A percentile compares a stretch with the other conserved stretches of the same genome.
Evolutionary conservation across 1,140 invertebrate species (phyloP).

Genomic region (Drosophila chauvacae): DNA sequence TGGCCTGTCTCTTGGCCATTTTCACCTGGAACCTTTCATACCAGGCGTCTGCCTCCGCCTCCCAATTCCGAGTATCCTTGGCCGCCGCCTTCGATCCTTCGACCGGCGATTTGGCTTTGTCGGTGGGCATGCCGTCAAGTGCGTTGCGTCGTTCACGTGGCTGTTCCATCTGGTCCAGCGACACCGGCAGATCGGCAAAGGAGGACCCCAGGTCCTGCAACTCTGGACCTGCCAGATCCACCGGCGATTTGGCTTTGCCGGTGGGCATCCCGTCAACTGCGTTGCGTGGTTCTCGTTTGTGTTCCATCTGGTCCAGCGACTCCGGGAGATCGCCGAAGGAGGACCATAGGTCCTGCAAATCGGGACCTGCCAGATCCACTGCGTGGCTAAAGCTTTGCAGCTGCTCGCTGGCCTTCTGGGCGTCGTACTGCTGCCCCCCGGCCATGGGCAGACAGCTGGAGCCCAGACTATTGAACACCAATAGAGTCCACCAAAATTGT

Average conservation of each 20-base stretch:
- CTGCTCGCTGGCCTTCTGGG: not conserved
- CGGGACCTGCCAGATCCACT: not conserved
- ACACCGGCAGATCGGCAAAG: not conserved
- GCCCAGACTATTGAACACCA: not conserved
- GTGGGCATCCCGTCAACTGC: not conserved
- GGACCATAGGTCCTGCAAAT: constrained; percentile 5
- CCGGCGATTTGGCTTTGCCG: too few relatives aligned
- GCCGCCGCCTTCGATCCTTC: not conserved
- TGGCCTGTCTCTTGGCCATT: not conserved
- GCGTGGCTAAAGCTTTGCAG: not conserved
- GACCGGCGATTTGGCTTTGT: not conserved
- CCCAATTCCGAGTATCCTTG: not conserved
- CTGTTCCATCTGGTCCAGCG: not conserved
- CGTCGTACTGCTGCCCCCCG: not conserved
- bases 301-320: not conserved
- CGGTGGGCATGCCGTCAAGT: too few relatives aligned
- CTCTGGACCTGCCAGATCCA: too few relatives aligned
- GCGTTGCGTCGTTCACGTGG: not conserved
- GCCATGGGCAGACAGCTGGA: too few relatives aligned
- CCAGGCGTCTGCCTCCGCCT: constrained; percentile 1
- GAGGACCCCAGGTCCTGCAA: constrained; percentile 1
- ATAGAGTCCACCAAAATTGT: not conserved
- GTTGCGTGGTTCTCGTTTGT: not conserved
- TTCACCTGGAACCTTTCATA: not conserved
- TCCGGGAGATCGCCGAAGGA: not conserved